A percentile compares a stretch with the other conserved stretches of the same genome.
Evolutionary conservation across 2,113 vertebrate species (phyloP).

Genomic region (Gavialis gangeticus): DNA sequence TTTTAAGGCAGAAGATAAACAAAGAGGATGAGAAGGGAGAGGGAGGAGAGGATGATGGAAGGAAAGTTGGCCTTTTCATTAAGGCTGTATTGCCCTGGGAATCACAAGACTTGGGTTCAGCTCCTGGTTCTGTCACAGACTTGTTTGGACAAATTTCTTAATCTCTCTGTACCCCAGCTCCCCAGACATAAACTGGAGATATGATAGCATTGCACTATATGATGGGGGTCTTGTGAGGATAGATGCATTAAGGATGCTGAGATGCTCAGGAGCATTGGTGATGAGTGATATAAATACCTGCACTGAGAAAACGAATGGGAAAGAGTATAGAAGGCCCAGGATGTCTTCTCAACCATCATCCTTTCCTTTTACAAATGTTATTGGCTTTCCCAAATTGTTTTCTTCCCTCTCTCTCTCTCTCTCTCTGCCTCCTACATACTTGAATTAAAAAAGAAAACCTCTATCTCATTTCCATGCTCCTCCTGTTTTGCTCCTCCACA

Average conservation of each 20-base stretch:
- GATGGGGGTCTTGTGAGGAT: background rate
- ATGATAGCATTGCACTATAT: background rate
- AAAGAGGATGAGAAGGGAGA: background rate
- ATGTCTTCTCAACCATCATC: rapidly evolving
- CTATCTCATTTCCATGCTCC: background rate
- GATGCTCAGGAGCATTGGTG: rapidly evolving
- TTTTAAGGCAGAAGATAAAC: background rate
- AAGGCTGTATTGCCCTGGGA: background rate
- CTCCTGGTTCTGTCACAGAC: background rate
- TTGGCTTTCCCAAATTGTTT: background rate
- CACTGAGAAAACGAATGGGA: background rate
- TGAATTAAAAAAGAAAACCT: slow-evolving; percentile 17
- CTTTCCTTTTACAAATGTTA: background rate
- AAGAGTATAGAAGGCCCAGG: background rate
- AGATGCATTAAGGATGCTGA: background rate
- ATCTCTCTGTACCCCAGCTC: rapidly evolving
- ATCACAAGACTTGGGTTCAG: background rate
- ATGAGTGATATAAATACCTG: background rate
- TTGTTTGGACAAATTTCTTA: background rate
- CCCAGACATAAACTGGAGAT: rapidly evolving
- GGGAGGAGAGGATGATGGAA: background rate
- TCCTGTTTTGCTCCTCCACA: background rate
- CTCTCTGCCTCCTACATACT: background rate
- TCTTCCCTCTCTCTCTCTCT: background rate
- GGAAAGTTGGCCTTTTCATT: background rate